phyloP scores from a whole-genome alignment of 1,140 invertebrate genomes.

The Sarcophaga bullata region DNA sequence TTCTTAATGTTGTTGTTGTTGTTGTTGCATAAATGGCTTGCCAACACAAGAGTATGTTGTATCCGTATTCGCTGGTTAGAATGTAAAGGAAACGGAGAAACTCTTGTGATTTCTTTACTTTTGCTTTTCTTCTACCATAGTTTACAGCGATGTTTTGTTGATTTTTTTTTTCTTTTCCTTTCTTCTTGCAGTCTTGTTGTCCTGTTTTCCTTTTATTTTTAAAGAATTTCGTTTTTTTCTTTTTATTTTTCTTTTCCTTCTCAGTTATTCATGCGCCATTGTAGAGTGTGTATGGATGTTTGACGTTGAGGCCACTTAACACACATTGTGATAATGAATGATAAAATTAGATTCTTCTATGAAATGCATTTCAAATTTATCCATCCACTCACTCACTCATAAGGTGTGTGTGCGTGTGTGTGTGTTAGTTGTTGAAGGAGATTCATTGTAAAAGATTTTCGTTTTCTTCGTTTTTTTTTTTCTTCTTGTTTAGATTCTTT shows the following conservation, averaged over 20 bases:
- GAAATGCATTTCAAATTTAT: slow-evolving; percentile 24
- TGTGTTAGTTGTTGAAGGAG: too few species aligned
- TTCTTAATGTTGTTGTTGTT: too few species aligned
- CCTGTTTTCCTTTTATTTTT: background rate
- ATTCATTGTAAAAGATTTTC: background rate
- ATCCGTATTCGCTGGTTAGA: too few species aligned
- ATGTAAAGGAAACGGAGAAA: background rate
- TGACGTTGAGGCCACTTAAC: slow-evolving; percentile 41
- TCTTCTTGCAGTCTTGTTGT: background rate
- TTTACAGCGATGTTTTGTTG: background rate
- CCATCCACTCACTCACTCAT: slow-evolving; percentile 13
- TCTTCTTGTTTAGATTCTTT: too few species aligned
- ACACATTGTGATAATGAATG: slow-evolving; percentile 40
- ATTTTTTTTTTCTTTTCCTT: too few species aligned
- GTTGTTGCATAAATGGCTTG: too few species aligned
- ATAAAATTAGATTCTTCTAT: slow-evolving; percentile 40
- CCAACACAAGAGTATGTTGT: too few species aligned
- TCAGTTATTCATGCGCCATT: background rate
- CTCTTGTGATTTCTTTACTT: slow-evolving; percentile 24
- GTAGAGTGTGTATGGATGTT: background rate
- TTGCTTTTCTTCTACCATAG: background rate
- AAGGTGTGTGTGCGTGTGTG: background rate
- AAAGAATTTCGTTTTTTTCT: background rate
- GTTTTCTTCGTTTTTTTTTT: background rate
- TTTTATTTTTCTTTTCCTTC: background rate